phyloP scores from a whole-genome alignment of 2,888 invertebrate species.

The Bursaphelenchus okinawaensis region DNA sequence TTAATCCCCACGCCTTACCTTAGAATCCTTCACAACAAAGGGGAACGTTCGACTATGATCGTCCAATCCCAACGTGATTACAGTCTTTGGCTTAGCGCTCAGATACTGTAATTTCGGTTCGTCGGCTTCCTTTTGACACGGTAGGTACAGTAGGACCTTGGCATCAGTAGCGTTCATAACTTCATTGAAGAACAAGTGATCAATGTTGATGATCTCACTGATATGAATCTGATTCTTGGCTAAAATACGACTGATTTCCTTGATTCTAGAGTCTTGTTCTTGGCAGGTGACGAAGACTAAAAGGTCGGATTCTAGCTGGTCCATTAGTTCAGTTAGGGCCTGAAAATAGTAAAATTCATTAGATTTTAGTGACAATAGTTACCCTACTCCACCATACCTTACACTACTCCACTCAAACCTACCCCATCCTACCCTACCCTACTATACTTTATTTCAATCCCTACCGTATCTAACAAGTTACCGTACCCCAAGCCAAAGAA shows the following conservation, averaged over 20 bases:
- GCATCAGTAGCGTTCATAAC: slow-evolving; percentile 44
- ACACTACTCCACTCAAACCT: no score
- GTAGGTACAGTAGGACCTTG: slow-evolving; percentile 36
- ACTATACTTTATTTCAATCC: no score
- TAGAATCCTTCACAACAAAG: not conserved
- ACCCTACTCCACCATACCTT: no score
- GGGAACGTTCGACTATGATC: not conserved
- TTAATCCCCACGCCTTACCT: no score
- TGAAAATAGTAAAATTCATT: no score
- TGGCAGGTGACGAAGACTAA: slow-evolving; percentile 46
- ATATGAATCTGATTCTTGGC: slow-evolving; percentile 32
- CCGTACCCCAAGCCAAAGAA: no score
- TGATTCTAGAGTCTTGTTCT: slow-evolving; percentile 17
- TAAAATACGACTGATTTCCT: not conserved
- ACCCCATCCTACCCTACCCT: no score
- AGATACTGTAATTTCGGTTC: not conserved
- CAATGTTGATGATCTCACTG: slow-evolving; percentile 39
- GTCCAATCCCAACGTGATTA: not conserved
- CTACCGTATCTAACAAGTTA: no score
- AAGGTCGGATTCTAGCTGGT: slow-evolving; percentile 40
- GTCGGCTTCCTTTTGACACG: slow-evolving; percentile 5
- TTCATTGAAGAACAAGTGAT: slow-evolving; percentile 38
- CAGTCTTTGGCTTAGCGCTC: not conserved
- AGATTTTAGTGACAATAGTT: no score
- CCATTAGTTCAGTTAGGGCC: slow-evolving; percentile 31